A percentile compares a stretch with the other conserved stretches of the same genome.
These are phyloP conservation scores for Lasiurus cinereus DNA, from an alignment of 2,113 vertebrate species.

Conservation along the genomic window DNA sequence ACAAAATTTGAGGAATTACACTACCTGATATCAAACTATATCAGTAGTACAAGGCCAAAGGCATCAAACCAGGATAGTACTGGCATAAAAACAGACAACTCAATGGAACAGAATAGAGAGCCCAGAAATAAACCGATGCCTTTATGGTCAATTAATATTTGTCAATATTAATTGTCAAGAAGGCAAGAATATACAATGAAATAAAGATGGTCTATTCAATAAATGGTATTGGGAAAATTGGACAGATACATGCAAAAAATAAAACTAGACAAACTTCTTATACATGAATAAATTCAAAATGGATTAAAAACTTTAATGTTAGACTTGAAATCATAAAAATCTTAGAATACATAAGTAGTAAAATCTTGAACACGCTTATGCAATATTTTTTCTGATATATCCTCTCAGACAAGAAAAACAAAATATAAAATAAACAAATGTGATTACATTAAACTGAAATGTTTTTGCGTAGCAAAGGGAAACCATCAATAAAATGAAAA, in stretches of 20 bases:
- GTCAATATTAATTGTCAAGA: background rate
- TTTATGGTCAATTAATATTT: background rate
- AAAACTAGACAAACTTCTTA: background rate
- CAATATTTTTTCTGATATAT: background rate
- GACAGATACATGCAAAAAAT: background rate
- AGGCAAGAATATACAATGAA: background rate
- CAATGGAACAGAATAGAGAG: background rate
- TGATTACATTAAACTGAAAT: background rate
- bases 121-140: background rate
- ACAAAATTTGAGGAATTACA: background rate
- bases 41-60: background rate
- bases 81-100: background rate
- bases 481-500: background rate
- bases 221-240: background rate
- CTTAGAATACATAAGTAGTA: background rate
- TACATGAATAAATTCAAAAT: background rate
- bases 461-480: background rate
- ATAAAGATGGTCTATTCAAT: background rate
- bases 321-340: background rate
- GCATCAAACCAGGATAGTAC: background rate
- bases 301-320: background rate
- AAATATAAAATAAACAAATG: background rate
- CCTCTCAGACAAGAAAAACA: background rate
- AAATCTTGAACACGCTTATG: background rate
- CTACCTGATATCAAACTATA: background rate